phyloP scores from a whole-genome alignment of 2,797 vertebrate species.

The Cyprinella venusta region DNA sequence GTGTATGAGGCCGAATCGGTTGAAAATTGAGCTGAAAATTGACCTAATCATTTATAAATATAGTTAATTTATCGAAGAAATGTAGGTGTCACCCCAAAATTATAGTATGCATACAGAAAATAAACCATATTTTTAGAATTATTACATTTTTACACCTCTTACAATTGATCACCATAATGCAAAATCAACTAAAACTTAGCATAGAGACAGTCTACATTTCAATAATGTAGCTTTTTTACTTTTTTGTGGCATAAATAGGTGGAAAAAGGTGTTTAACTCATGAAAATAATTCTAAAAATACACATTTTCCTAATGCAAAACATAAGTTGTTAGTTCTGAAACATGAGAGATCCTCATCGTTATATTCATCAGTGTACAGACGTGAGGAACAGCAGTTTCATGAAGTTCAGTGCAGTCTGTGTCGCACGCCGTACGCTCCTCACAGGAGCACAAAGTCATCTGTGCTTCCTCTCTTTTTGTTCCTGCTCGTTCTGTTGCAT shows the following conservation, averaged over 20 bases:
- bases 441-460: slow-evolving; percentile 92
- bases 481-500: slow-evolving; percentile 64
- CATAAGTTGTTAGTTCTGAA: background rate
- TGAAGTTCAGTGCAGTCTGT: slow-evolving; percentile 25
- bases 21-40: no score
- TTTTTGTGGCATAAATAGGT: background rate
- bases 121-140: background rate
- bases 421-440: slow-evolving; percentile 45
- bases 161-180: background rate
- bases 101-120: background rate
- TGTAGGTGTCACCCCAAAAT: background rate
- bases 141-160: background rate
- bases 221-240: background rate
- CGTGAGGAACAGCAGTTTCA: background rate
- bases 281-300: background rate
- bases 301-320: background rate
- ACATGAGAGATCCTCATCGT: background rate
- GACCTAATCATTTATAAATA: background rate
- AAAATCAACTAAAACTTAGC: background rate
- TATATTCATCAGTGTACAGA: background rate
- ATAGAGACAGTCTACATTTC: background rate
- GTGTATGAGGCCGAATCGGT: background rate
- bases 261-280: background rate
- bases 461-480: slow-evolving; percentile 75
- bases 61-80: background rate